phyloP scores from a whole-genome alignment of 2,797 vertebrate genomes.

The Spinus olivaceus region DNA sequence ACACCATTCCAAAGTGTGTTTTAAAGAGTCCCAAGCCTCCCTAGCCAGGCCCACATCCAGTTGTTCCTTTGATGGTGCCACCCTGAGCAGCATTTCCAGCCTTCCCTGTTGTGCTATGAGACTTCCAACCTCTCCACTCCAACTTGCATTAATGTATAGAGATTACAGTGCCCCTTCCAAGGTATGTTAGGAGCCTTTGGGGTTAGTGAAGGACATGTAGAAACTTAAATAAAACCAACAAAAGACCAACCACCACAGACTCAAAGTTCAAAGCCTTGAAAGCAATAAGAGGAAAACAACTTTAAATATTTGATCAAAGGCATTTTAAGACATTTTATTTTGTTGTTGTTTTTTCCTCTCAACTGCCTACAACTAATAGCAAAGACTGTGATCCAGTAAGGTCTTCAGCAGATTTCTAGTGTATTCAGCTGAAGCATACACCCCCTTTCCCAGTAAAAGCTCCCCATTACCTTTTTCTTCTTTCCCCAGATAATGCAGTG shows the following conservation, averaged over 20 bases:
- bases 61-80: neutral
- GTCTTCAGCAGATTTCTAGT: neutral
- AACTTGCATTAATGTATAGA: neutral
- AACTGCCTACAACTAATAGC: neutral
- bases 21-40: neutral
- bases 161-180: neutral
- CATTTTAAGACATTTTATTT: neutral
- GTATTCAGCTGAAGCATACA: neutral
- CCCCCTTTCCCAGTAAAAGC: neutral
- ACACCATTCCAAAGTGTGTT: neutral
- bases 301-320: neutral
- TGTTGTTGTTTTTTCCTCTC: neutral
- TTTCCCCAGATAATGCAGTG: neutral
- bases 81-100: neutral
- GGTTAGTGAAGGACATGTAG: neutral
- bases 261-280: neutral
- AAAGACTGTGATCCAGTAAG: neutral
- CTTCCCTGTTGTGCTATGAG: neutral
- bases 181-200: neutral
- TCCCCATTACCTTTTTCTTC: neutral
- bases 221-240: neutral
- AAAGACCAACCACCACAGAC: neutral
- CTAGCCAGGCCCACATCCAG: neutral
- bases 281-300: neutral
- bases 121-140: neutral